phyloP scores from a whole-genome alignment of 2,113 vertebrate species.

The Trichomycterus rosablanca region DNA sequence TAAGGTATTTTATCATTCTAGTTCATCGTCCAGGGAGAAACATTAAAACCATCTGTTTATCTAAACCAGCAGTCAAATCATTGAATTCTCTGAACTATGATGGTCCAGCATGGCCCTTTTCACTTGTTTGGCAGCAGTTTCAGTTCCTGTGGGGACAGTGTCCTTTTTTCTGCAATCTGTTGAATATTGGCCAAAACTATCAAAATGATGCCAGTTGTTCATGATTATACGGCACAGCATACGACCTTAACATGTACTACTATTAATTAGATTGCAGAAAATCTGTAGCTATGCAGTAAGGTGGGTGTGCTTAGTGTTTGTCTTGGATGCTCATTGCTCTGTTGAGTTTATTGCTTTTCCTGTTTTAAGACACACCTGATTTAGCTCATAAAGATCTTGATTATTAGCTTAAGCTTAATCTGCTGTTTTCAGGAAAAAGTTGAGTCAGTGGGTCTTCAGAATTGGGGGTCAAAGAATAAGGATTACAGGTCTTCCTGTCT shows the following conservation, averaged over 20 bases:
- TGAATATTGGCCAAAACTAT: conserved; percentile 41
- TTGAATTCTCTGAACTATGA: conserved; percentile 7
- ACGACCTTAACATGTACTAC: not conserved
- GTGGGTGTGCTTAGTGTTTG: no score
- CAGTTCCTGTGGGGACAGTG: conserved; percentile 17
- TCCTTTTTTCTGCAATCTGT: conserved; percentile 31
- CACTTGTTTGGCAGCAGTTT: conserved; percentile 32
- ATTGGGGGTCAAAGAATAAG: no score
- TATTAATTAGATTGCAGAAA: not conserved
- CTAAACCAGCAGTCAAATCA: not conserved
- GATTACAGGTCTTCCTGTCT: no score
- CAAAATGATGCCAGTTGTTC: conserved; percentile 24
- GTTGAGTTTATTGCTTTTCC: no score
- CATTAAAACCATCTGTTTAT: conserved; percentile 12
- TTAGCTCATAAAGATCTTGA: no score
- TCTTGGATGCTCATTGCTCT: no score
- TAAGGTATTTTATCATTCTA: not conserved
- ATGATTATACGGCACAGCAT: conserved; percentile 4
- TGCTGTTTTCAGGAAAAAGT: no score
- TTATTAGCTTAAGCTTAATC: no score
- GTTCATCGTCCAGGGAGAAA: not conserved
- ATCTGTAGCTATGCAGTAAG: no score
- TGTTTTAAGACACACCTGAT: no score
- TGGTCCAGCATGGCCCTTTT: conserved; percentile 2
- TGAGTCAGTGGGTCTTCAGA: no score